Base-by-base conservation (phyloP, 1,140 invertebrate genomes). In the Atta texana region DNA sequence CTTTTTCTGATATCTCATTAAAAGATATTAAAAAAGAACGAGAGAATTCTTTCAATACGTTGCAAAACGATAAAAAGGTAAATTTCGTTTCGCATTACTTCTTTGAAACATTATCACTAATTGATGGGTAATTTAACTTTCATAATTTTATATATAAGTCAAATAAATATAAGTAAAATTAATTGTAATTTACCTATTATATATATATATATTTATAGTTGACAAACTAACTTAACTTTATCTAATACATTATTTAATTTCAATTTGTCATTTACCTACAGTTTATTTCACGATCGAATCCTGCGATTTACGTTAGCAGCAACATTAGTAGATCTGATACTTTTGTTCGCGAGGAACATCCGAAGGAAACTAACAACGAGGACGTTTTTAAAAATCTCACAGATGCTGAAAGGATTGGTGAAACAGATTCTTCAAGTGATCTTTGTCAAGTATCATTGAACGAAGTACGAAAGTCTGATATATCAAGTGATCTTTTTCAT, bases 271-370 rank as follows among this genome's bases (percentile, higher is more conserved):
- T 57, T 53, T 71, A 55, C 57, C 0, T 39, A 31, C 8, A 87
- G 86, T 85, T 53, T 12, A 53, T 85, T 6, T 87, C 86, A 59
- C 80, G 16, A 18, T 85, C 86, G 8, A 87, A 59, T 69, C 86
- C 86, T 24, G 0, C 16, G 10, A 87, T 87, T 8, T 74, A n/a
- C 28, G 7, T 63, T 2, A 64, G 0, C 53, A 66, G 0, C 53
- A 66, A 39, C 6, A n/a, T 68, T 31, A 21, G 7, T 16, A 76
- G 63, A 76, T 85, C 80, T 12, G 80, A 69, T 18, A 76, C 86
- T 18, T 85, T 87, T 21, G 16, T 87, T 53, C n/a, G 53, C 53
- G 71, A 85, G 2, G 44, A 69, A 68, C 16, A 28, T 0, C 18
- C 39, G 28, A 12, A 64, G 1, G 2, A 24, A 0, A 14, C 1